Evolutionary conservation across 2,113 vertebrate genomes (phyloP).

Genomic region (Nasalis larvatus): DNA sequence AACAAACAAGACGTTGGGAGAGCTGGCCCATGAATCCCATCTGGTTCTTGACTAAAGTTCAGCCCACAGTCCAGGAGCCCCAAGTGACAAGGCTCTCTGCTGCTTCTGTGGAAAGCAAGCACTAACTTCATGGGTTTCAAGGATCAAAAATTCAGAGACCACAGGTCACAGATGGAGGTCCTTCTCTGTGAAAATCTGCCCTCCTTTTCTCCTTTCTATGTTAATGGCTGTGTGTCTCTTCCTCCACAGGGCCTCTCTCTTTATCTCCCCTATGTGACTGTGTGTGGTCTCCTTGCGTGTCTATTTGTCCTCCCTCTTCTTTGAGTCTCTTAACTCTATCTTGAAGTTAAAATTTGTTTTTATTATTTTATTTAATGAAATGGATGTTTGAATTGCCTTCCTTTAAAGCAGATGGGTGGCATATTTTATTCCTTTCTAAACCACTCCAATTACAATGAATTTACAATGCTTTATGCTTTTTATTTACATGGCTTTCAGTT

Average conservation of each 20-base stretch:
- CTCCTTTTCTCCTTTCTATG: not conserved
- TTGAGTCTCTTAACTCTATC: conserved; percentile 34
- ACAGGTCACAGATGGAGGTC: not conserved
- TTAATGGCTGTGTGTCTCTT: not conserved
- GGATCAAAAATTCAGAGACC: not conserved
- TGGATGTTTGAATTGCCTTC: not conserved
- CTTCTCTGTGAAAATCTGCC: not conserved
- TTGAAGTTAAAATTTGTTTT: conserved; percentile 45
- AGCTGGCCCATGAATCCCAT: not conserved
- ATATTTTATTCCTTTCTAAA: conserved; percentile 15
- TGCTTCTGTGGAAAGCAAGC: not conserved
- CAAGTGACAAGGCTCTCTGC: not conserved
- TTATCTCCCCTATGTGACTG: not conserved
- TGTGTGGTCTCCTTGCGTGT: conserved; percentile 44
- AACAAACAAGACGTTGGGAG: not conserved
- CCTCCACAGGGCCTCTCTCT: not conserved
- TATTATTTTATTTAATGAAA: conserved; percentile 54
- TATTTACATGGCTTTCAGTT: not conserved
- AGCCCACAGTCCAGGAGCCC: not conserved
- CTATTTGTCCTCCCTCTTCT: conserved; percentile 3
- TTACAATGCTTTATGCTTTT: not conserved
- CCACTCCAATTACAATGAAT: not conserved
- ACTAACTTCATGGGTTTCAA: not conserved
- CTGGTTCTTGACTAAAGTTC: not conserved
- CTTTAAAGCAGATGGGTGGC: not conserved